Evolutionary conservation across 2,797 vertebrate species (phyloP), one percentile per base, ranked within the genome.

Genomic region (Arrhamphus sclerolepis): DNA sequence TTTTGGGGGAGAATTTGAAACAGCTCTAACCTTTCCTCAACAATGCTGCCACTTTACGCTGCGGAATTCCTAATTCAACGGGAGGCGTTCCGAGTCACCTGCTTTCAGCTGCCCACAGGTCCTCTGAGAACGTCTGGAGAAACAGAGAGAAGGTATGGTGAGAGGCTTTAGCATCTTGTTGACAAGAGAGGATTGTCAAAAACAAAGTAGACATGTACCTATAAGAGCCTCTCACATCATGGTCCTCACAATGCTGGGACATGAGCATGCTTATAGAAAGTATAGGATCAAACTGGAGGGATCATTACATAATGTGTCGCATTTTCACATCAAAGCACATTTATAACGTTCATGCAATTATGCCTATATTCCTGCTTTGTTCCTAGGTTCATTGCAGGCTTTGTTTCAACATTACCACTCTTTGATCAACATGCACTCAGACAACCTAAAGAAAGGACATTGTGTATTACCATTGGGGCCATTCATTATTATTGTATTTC

Each of bases 1-100:
- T 84, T 84, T 73, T 51, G 68, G 77, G 68, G 60, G 76, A 69
- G 78, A 84, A 82, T 84, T 77, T 74, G 83, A 88, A 89, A 86
- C 87, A 86, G 87, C 73, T 63, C 73, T 89, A 90, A 91, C 88
- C 88, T 89, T 91, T 89, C 80, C 81, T 89, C 82, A 87, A 89
- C 87, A 88, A 89, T 86, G 80, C 83, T 40, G 68, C 85, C 81
- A 86, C 87, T 88, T 89, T 85, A 70, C 76, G 56, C 85, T 49
- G 77, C 75, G 82, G 90, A 89, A 90, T 89, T 89, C 80, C 73
- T 80, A 75, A 85, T 87, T 89, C 81, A 80, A 61, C 74, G 41
- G 76, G 72, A 75, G 77, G 68, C 66, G 56, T 72, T 75, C 34
- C 57, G n/a, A 68, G 79, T 75, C 72, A 82, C 79, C 81, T 75